These are phyloP conservation scores for Raillietiella orientalis DNA, from an alignment of 2,888 invertebrate species.

Conservation along the genomic window DNA sequence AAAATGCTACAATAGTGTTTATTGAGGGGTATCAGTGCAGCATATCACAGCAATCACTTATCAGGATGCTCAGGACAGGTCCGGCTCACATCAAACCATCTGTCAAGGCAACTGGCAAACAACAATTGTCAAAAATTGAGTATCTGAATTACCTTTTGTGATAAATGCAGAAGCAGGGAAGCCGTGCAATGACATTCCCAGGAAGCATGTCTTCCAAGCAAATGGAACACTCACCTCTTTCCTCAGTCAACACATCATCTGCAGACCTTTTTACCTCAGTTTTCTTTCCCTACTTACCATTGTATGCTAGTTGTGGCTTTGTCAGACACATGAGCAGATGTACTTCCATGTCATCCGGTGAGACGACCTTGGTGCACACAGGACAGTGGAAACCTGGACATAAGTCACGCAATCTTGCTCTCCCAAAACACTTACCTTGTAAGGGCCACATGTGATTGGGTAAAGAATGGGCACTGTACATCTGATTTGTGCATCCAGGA, in stretches of 20 bases:
- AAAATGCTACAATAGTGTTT: too few relatives aligned
- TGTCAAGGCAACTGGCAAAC: conserved; percentile 74
- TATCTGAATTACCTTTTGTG: conserved; percentile 49
- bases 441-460: too few relatives aligned
- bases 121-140: conserved; percentile 8
- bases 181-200: conserved; percentile 86
- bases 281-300: conserved; percentile 30
- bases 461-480: too few relatives aligned
- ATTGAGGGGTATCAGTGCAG: too few relatives aligned
- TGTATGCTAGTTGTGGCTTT: conserved; percentile 90
- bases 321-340: conserved; percentile 99
- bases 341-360: conserved; percentile 95
- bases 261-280: conserved; percentile 9
- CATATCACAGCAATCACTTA: conserved; percentile 25
- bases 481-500: too few relatives aligned
- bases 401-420: background rate
- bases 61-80: conserved; percentile 96
- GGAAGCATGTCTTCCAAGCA: conserved; percentile 85
- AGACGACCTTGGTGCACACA: conserved; percentile 89
- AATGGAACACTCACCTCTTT: conserved; percentile 95
- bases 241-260: conserved; percentile 88
- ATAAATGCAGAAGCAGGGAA: conserved; percentile 97
- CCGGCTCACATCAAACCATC: conserved; percentile 96
- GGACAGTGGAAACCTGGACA: conserved; percentile 91
- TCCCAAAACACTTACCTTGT: too few relatives aligned